phyloP scores from a whole-genome alignment of 2,113 vertebrate genomes.

The Narcine bancroftii region DNA sequence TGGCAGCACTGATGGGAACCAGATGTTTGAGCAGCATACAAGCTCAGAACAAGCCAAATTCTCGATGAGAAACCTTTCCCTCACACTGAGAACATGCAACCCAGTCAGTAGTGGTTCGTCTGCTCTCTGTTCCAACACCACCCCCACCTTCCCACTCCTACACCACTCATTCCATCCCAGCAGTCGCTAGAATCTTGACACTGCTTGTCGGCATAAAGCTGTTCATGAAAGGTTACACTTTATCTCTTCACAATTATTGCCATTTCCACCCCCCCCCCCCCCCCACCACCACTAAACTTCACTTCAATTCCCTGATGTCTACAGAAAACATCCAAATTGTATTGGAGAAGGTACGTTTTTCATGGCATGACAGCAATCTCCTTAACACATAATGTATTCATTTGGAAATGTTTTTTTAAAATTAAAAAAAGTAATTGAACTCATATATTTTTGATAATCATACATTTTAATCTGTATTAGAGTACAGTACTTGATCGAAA shows the following conservation, averaged over 20 bases:
- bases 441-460: no score
- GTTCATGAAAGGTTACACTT: background rate
- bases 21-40: slow-evolving; percentile 9
- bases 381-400: background rate
- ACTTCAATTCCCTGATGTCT: background rate
- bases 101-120: no score
- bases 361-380: background rate
- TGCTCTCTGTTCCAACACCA: background rate
- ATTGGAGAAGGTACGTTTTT: background rate
- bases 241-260: background rate
- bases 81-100: slow-evolving; percentile 20
- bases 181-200: background rate
- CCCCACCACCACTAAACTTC: no score
- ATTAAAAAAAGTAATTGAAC: no score
- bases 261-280: background rate
- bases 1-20: slow-evolving; percentile 35
- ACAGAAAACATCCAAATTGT: background rate
- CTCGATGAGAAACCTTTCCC: slow-evolving; percentile 22
- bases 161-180: background rate
- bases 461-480: no score
- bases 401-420: background rate
- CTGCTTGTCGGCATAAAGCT: background rate
- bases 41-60: background rate
- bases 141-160: background rate
- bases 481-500: no score